Percentiles rank a stretch among this genome's conserved stretches.
These are phyloP conservation scores for Drosophila paracracens DNA, from an alignment of 2,888 invertebrate genomes.

Conservation along the genomic window DNA sequence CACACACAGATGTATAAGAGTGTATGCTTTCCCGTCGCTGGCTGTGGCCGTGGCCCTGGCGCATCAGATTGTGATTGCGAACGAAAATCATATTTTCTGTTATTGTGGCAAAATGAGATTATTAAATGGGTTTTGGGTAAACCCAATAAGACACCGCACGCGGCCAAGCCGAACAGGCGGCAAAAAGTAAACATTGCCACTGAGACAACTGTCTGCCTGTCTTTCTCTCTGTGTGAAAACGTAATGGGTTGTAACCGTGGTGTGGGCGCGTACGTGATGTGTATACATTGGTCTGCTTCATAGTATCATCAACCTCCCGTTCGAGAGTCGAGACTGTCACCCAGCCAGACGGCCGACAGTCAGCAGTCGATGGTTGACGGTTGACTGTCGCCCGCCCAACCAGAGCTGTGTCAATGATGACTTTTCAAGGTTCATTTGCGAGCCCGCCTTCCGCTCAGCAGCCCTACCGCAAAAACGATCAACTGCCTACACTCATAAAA, in stretches of 20 bases:
- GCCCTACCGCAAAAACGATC: neutral
- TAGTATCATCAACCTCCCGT: conserved; percentile 24
- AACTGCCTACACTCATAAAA: conserved; percentile 2
- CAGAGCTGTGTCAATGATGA: conserved; percentile 63
- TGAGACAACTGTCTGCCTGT: conserved; percentile 67
- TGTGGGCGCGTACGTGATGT: conserved; percentile 73
- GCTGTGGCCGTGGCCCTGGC: conserved; percentile 49
- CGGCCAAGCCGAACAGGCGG: conserved; percentile 52
- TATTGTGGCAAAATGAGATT: conserved; percentile 81
- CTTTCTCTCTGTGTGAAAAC: conserved; percentile 50
- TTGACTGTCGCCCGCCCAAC: conserved; percentile 37
- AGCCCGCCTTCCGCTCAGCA: conserved; percentile 20
- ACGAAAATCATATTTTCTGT: conserved; percentile 80
- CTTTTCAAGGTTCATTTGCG: conserved; percentile 79
- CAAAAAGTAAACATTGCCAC: conserved; percentile 75
- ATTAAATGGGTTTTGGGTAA: conserved; percentile 81
- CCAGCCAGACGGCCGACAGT: conserved; percentile 22
- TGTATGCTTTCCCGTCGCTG: conserved; percentile 22
- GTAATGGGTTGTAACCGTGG: conserved; percentile 64
- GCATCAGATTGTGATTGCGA: conserved; percentile 62
- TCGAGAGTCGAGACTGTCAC: conserved; percentile 27
- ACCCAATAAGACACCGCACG: conserved; percentile 73
- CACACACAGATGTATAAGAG: conserved; percentile 6
- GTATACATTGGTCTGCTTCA: conserved; percentile 64
- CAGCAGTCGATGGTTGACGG: conserved; percentile 37